phyloP scores from a whole-genome alignment of 2,888 invertebrate genomes.

The Cheilosia scutellata region DNA sequence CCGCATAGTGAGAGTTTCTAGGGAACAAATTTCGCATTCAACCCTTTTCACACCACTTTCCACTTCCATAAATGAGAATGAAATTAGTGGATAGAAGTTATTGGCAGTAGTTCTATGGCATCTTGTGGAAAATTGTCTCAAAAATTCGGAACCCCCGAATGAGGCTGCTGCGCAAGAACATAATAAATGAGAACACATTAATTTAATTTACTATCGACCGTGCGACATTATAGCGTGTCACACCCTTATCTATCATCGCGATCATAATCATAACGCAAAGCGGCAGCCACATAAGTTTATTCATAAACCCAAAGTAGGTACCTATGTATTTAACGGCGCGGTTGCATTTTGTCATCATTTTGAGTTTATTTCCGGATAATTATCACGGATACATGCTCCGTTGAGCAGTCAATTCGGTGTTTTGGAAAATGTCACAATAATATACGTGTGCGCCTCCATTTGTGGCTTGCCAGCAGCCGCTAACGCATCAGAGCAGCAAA shows the following conservation, averaged over 20 bases:
- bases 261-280: slow-evolving; percentile 47
- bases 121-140: slow-evolving; percentile 23
- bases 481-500: slow-evolving; percentile 24
- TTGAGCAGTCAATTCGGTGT: slow-evolving; percentile 51
- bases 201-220: slow-evolving; percentile 53
- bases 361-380: slow-evolving; percentile 70
- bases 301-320: neutral
- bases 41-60: neutral
- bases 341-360: slow-evolving; percentile 58
- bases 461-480: slow-evolving; percentile 9
- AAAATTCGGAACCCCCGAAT: slow-evolving; percentile 25
- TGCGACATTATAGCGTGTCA: slow-evolving; percentile 61
- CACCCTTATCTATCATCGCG: slow-evolving; percentile 64
- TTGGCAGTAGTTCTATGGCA: slow-evolving; percentile 54
- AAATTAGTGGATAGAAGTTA: slow-evolving; percentile 17
- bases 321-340: slow-evolving; percentile 1
- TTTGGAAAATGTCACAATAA: slow-evolving; percentile 68
- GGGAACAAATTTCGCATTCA: neutral
- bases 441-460: slow-evolving; percentile 20
- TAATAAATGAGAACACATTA: slow-evolving; percentile 53
- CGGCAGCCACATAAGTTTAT: slow-evolving; percentile 15
- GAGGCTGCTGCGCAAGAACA: slow-evolving; percentile 19
- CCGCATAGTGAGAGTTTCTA: neutral
- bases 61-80: slow-evolving; percentile 10
- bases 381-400: slow-evolving; percentile 64